These are phyloP conservation scores for Tiliacea aurago DNA, from an alignment of 2,888 invertebrate genomes.

Conservation along the genomic window DNA sequence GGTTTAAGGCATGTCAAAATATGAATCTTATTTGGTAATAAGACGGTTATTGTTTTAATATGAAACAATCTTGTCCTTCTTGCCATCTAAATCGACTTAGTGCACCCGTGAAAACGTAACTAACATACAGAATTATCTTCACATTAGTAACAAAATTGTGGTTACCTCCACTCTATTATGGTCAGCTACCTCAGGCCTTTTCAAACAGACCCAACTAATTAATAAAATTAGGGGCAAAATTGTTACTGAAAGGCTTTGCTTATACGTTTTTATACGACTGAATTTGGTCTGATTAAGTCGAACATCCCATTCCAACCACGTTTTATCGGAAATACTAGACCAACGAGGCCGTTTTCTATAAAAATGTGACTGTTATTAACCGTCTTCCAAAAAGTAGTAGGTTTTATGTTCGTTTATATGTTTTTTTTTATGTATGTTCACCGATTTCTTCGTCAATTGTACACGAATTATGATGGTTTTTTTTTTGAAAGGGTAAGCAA, in stretches of 20 bases:
- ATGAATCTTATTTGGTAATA: no score
- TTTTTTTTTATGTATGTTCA: no score
- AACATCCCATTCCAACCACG: not conserved
- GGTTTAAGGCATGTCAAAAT: no score
- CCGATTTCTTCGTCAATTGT: no score
- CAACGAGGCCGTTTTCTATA: no score
- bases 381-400: no score
- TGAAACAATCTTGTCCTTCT: no score
- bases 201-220: conserved; percentile 14
- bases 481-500: no score
- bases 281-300: not conserved
- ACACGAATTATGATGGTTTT: no score
- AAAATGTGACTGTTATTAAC: no score
- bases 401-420: no score
- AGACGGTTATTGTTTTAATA: no score
- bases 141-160: not conserved
- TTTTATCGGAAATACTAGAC: not conserved
- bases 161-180: conserved; percentile 2
- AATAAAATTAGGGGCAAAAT: conserved; percentile 7
- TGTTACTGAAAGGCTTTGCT: not conserved
- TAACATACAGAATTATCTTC: not conserved
- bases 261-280: not conserved
- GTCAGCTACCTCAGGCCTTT: conserved; percentile 9
- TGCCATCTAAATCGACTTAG: not conserved
- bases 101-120: not conserved